These are phyloP conservation scores for Brachionus sp. DNA, from an alignment of 1,140 invertebrate species.

Conservation along the genomic window DNA sequence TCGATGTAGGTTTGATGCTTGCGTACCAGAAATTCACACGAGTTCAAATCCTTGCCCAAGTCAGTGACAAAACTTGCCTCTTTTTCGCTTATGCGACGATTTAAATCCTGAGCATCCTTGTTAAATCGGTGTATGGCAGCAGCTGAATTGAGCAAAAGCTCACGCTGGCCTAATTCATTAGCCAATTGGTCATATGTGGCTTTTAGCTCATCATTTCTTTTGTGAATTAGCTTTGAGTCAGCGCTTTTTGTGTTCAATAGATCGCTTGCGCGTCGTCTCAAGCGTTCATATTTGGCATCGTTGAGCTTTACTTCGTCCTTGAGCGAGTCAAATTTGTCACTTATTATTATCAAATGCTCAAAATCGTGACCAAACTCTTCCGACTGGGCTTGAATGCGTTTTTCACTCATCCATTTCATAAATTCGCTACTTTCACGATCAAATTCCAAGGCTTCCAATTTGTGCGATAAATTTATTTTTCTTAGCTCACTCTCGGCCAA, in stretches of 20 bases:
- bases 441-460: slow-evolving; percentile 4
- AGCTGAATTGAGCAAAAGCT: neutral
- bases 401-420: slow-evolving; percentile 27
- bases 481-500: neutral
- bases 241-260: neutral
- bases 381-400: slow-evolving; percentile 18
- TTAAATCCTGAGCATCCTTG: slow-evolving; percentile 29
- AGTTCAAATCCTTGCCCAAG: neutral
- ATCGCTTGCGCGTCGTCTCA: neutral
- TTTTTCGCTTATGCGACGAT: neutral
- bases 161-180: neutral
- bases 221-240: neutral
- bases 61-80: neutral
- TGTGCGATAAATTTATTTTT: neutral
- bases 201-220: slow-evolving; percentile 14
- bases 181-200: neutral
- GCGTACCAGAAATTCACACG: slow-evolving; percentile 23
- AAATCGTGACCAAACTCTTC: slow-evolving; percentile 42
- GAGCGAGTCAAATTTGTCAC: neutral
- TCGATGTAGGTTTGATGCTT: slow-evolving; percentile 19
- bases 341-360: slow-evolving; percentile 23
- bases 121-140: slow-evolving; percentile 25
- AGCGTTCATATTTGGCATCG: neutral
- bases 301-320: neutral
- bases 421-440: slow-evolving; percentile 9